These are phyloP conservation scores for Penelope pileata DNA, from an alignment of 2,113 vertebrate genomes.

Conservation along the genomic window DNA sequence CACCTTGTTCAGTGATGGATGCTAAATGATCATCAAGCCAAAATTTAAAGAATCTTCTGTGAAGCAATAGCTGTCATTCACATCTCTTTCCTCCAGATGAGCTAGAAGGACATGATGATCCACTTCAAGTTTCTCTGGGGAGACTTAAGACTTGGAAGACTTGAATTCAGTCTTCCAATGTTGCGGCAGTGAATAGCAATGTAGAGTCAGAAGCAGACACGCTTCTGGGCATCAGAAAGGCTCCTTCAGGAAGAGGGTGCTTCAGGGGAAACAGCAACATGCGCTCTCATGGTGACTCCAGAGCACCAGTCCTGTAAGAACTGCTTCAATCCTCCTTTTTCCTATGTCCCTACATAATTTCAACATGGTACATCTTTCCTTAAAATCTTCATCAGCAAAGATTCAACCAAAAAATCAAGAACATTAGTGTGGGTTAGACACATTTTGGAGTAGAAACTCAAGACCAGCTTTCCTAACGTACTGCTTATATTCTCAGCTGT, in stretches of 20 bases:
- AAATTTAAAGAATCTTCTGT: not conserved
- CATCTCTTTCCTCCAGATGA: not conserved
- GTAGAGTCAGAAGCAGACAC: not conserved
- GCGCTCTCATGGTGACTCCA: not conserved
- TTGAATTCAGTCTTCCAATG: not conserved
- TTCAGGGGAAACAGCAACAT: not conserved
- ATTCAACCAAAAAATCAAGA: not conserved
- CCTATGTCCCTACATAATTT: not conserved
- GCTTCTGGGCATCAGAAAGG: not conserved
- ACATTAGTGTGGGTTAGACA: not conserved
- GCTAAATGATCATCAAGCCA: not conserved
- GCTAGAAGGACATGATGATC: not conserved
- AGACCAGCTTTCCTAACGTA: not conserved
- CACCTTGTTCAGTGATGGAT: not conserved
- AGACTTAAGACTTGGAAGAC: not conserved
- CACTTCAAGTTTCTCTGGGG: not conserved
- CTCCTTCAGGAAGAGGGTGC: not conserved
- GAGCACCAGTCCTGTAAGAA: not conserved
- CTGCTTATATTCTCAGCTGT: not conserved
- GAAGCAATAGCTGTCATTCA: not conserved
- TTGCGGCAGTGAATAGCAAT: not conserved
- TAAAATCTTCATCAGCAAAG: not conserved
- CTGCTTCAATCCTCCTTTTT: not conserved
- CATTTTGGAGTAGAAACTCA: not conserved
- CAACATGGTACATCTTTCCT: accelerated